Conservation (phyloP, 2,888 invertebrate genomes). For the Oeneis ivallda region DNA sequence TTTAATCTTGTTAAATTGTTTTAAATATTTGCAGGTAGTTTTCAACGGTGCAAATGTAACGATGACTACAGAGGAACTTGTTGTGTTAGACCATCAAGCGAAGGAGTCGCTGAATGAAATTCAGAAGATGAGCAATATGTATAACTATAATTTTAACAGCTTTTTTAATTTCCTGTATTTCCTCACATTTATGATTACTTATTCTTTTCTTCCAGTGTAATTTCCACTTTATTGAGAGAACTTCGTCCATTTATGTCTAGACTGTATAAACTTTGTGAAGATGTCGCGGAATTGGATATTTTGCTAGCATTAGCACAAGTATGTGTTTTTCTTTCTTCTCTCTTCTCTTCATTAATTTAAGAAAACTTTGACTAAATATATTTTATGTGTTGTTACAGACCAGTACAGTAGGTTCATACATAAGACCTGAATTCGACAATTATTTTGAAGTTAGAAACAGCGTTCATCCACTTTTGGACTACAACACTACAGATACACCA, state of each 20-base stretch:
- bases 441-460: slow-evolving; percentile 87
- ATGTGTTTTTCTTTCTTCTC: slow-evolving; percentile 15
- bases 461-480: slow-evolving; percentile 92
- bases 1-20: no score
- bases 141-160: slow-evolving; percentile 50
- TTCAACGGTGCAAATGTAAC: slow-evolving; percentile 81
- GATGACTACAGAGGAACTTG: slow-evolving; percentile 91
- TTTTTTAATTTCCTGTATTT: not conserved
- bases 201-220: slow-evolving; percentile 82
- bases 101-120: slow-evolving; percentile 89
- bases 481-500: slow-evolving; percentile 82
- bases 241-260: slow-evolving; percentile 87
- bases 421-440: slow-evolving; percentile 88
- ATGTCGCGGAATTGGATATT: slow-evolving; percentile 90
- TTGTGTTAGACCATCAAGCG: slow-evolving; percentile 86
- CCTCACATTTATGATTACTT: not conserved
- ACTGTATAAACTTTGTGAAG: slow-evolving; percentile 90
- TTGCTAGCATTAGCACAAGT: slow-evolving; percentile 87
- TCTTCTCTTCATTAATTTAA: not conserved
- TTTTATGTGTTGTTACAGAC: slow-evolving; percentile 51
- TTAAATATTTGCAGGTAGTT: slow-evolving; percentile 52
- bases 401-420: slow-evolving; percentile 77
- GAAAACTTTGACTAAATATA: not conserved
- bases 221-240: slow-evolving; percentile 85
- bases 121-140: slow-evolving; percentile 91